Percentiles rank a stretch among this genome's conserved stretches.
Evolutionary conservation across 2,888 invertebrate species (phyloP).

Genomic region (Tenthredo livida): DNA sequence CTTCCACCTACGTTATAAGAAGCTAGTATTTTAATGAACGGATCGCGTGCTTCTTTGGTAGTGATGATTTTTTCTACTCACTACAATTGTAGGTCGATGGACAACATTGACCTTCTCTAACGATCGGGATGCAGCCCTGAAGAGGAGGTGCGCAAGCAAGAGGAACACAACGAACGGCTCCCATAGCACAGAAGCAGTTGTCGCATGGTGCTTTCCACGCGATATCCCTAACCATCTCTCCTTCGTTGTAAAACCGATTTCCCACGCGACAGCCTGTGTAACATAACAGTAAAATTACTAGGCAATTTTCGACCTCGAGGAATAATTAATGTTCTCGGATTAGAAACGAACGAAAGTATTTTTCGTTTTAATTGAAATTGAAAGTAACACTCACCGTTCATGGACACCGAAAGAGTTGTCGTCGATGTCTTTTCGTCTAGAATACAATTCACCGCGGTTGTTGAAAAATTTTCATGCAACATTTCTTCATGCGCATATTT

Average conservation of each 20-base stretch:
- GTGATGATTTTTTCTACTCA: slow-evolving; percentile 75
- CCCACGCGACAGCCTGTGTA: slow-evolving; percentile 85
- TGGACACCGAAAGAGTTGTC: slow-evolving; percentile 64
- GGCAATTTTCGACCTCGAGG: not conserved
- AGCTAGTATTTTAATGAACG: slow-evolving; percentile 14
- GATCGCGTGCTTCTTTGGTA: slow-evolving; percentile 45
- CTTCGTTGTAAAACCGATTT: slow-evolving; percentile 84
- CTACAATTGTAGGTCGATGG: slow-evolving; percentile 91
- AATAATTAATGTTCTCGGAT: not conserved
- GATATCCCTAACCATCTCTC: slow-evolving; percentile 83
- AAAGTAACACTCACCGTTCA: slow-evolving; percentile 67
- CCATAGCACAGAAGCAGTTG: slow-evolving; percentile 90
- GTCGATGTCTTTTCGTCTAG: slow-evolving; percentile 67
- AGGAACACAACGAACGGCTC: slow-evolving; percentile 86
- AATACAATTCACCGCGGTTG: slow-evolving; percentile 41
- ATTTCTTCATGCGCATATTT: slow-evolving; percentile 53
- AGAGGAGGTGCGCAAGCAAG: slow-evolving; percentile 88
- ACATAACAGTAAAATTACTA: slow-evolving; percentile 12
- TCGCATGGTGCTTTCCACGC: slow-evolving; percentile 84
- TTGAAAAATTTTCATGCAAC: not conserved
- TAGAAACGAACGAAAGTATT: not conserved
- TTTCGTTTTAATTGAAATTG: not conserved
- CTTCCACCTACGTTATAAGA: slow-evolving; percentile 77
- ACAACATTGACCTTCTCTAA: slow-evolving; percentile 89
- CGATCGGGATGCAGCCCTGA: slow-evolving; percentile 87